Evolutionary conservation across 2,797 vertebrate species (phyloP).

Genomic region (Mergus octosetaceus): DNA sequence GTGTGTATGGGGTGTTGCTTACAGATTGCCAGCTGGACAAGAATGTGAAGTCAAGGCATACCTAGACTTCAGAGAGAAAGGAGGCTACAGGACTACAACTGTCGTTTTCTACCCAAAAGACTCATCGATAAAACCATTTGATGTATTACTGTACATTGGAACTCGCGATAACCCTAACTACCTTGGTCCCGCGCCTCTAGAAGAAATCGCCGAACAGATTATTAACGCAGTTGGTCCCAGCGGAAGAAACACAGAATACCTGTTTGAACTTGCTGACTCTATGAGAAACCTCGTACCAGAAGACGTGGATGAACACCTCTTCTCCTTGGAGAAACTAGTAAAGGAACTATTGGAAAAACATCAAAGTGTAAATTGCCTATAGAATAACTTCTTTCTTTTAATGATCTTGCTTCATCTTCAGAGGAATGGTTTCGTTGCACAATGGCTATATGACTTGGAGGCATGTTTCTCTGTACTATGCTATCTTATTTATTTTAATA

Average conservation of each 20-base stretch:
- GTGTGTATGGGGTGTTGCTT: constrained; percentile 96
- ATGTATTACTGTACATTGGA: constrained; percentile 91
- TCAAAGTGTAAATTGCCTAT: constrained; percentile 63
- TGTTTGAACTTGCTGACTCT: constrained; percentile 93
- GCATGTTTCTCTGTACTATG: not conserved
- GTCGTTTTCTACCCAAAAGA: constrained; percentile 90
- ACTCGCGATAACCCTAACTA: constrained; percentile 92
- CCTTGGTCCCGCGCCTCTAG: constrained; percentile 94
- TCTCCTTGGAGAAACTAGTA: constrained; percentile 91
- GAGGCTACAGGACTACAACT: constrained; percentile 89
- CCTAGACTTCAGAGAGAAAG: constrained; percentile 95
- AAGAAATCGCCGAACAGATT: constrained; percentile 95
- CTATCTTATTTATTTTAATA: constrained; percentile 31
- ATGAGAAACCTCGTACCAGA: constrained; percentile 90
- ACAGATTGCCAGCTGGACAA: constrained; percentile 89
- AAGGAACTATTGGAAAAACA: constrained; percentile 79
- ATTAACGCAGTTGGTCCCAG: constrained; percentile 88
- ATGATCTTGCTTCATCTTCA: not conserved
- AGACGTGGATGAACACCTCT: constrained; percentile 91
- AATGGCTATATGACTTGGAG: not conserved
- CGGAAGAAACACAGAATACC: constrained; percentile 93
- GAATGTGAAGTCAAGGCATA: constrained; percentile 94
- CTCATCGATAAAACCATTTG: constrained; percentile 76
- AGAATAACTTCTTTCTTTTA: not conserved
- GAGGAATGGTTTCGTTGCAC: constrained; percentile 13